Percentiles rank a stretch among this genome's conserved stretches.
phyloP scores from a whole-genome alignment of 2,888 invertebrate species.

The Saturnia japonica region DNA sequence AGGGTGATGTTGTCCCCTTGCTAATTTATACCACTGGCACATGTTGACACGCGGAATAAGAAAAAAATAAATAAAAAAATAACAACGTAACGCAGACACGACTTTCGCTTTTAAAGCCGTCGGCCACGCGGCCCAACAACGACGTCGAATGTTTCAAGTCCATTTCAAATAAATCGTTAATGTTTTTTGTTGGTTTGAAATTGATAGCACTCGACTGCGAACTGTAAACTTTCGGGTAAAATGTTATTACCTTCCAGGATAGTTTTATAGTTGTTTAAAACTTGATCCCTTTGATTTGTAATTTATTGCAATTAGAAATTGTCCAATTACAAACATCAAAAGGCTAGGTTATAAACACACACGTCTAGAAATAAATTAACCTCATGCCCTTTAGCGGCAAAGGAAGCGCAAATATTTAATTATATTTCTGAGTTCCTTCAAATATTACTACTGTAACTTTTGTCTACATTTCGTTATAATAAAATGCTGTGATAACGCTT shows the following conservation, averaged over 20 bases:
- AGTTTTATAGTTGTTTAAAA: constrained; percentile 60
- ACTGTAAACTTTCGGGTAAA: constrained; percentile 46
- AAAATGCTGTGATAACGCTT: too few species aligned
- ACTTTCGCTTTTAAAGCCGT: constrained; percentile 68
- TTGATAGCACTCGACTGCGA: constrained; percentile 58
- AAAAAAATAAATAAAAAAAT: constrained; percentile 72
- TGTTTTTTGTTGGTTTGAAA: constrained; percentile 59
- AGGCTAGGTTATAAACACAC: background rate
- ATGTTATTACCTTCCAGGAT: constrained; percentile 22
- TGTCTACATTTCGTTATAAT: too few species aligned
- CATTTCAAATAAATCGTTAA: constrained; percentile 52
- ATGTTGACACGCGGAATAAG: constrained; percentile 77
- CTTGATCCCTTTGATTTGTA: constrained; percentile 43
- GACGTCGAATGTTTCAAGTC: constrained; percentile 42
- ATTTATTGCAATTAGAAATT: constrained; percentile 34
- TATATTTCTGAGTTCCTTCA: background rate
- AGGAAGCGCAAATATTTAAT: background rate
- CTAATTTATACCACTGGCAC: constrained; percentile 79
- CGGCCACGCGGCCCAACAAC: constrained; percentile 50
- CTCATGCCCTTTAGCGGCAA: background rate
- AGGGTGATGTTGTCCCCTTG: constrained; percentile 73
- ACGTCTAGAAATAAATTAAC: constrained; percentile 27
- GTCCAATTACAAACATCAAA: constrained; percentile 17
- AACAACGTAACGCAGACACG: constrained; percentile 67
- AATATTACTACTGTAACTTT: background rate